Evolutionary conservation across 2,113 vertebrate species (phyloP), one percentile per base, ranked within the genome.

Genomic region (Scortum barcoo): DNA sequence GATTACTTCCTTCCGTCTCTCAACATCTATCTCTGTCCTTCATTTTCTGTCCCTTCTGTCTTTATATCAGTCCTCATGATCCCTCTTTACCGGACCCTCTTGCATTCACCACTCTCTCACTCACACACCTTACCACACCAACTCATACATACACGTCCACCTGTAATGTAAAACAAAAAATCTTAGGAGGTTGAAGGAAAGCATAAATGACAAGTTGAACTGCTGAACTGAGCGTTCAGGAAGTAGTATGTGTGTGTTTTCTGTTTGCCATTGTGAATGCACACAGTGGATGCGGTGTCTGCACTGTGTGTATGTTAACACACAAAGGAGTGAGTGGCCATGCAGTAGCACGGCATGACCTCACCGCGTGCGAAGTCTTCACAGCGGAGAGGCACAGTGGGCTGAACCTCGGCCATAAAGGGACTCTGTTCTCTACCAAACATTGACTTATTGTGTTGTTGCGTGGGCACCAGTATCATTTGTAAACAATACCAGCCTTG

Each of bases 401-500:
- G 72, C 83, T 76, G 80, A 91, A 80, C 70, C 81, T 91, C 26
- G n/a, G 19, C 72, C 66, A 94, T 90, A 94, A 94, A 93, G 86
- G 53, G 81, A 76, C 81, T 87, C 91, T 93, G 91, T 94, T 93
- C 90, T 89, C 80, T 19, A 72, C 71, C 26, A 89, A 93, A 91
- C 91, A 91, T 93, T 93, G 85, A 90, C 89, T 90, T 94, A 91
- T 93, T 94, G 93, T 95, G 74, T 89, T 91, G 80, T 85, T 91
- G 83, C 73, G 88, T 89, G 83, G 87, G 89, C 26, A 53, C 80
- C 69, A 56, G 91, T 79, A 93, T 92, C 80, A 87, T 93, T 91
- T 90, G 90, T 93, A 93, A 93, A 95, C 94, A 95, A 93, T 92
- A 84, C 78, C 80, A 69, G 90, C 89, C 76, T 92, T 95, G 88